phyloP scores from a whole-genome alignment of 2,888 invertebrate species.

The Hirudinaria manillensis region DNA sequence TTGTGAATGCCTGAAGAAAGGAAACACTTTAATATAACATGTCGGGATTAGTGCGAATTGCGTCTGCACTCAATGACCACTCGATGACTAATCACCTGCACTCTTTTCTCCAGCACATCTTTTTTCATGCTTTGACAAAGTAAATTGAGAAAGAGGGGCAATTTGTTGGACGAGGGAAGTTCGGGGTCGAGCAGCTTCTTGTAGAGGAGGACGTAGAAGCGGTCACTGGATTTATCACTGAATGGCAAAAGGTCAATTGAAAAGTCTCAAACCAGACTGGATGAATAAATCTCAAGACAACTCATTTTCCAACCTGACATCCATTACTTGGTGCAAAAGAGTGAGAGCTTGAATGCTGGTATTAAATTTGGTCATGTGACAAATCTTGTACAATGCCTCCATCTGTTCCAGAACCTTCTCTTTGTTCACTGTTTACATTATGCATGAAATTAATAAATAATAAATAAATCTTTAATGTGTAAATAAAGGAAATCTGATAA shows the following conservation, averaged over 20 bases:
- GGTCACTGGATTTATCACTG: constrained; percentile 54
- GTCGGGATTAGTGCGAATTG: neutral
- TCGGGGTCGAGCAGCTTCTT: constrained; percentile 74
- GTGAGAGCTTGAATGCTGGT: constrained; percentile 61
- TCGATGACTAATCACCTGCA: neutral
- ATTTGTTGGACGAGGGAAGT: constrained; percentile 57
- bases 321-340: constrained; percentile 64
- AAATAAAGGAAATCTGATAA: neutral
- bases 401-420: constrained; percentile 13
- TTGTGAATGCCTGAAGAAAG: constrained; percentile 68
- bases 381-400: constrained; percentile 18
- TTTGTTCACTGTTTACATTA: neutral
- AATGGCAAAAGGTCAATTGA: constrained; percentile 28
- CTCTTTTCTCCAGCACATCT: constrained; percentile 59
- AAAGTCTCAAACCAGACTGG: neutral
- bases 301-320: constrained; percentile 43
- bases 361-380: constrained; percentile 59
- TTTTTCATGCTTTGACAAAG: constrained; percentile 76
- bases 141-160: constrained; percentile 75
- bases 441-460: neutral
- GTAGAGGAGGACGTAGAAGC: constrained; percentile 77
- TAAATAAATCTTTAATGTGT: neutral
- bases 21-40: neutral
- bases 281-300: neutral
- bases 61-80: neutral